These are phyloP conservation scores for Suncus etruscus DNA, from an alignment of 2,113 vertebrate species.

Conservation along the genomic window DNA sequence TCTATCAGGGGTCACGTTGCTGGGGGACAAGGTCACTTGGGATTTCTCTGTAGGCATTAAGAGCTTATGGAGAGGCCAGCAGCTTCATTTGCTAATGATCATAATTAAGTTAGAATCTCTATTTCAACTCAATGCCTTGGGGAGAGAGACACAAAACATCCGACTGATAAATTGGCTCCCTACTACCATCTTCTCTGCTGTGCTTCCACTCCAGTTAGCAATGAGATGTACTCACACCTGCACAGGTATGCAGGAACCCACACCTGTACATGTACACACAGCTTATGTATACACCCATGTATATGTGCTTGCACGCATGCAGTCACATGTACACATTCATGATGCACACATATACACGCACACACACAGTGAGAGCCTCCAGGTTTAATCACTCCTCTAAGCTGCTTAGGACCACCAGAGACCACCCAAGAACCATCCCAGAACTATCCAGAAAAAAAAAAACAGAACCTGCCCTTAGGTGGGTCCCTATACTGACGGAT, in stretches of 20 bases:
- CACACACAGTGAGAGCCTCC: background rate
- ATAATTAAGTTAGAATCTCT: conserved; percentile 73
- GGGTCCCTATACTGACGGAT: background rate
- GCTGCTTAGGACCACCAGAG: background rate
- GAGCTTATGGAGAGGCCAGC: conserved; percentile 47
- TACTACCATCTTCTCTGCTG: background rate
- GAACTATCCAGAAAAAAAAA: conserved; percentile 20
- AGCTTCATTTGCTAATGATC: conserved; percentile 71
- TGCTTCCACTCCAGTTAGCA: background rate
- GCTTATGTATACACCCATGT: no score
- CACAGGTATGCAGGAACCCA: conserved; percentile 5
- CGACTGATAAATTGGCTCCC: conserved; percentile 47
- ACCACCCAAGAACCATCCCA: background rate
- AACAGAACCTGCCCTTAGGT: background rate
- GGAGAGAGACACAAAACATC: conserved; percentile 53
- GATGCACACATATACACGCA: background rate
- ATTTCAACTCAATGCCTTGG: conserved; percentile 54
- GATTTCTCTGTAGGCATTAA: conserved; percentile 47
- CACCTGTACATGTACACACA: background rate
- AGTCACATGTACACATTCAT: background rate
- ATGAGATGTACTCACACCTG: conserved; percentile 41
- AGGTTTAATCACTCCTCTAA: background rate
- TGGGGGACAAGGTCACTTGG: background rate
- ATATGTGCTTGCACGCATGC: background rate
- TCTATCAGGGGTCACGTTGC: background rate